These are phyloP conservation scores for Zaprionus inermis DNA, from an alignment of 1,140 invertebrate species.

Conservation along the genomic window DNA sequence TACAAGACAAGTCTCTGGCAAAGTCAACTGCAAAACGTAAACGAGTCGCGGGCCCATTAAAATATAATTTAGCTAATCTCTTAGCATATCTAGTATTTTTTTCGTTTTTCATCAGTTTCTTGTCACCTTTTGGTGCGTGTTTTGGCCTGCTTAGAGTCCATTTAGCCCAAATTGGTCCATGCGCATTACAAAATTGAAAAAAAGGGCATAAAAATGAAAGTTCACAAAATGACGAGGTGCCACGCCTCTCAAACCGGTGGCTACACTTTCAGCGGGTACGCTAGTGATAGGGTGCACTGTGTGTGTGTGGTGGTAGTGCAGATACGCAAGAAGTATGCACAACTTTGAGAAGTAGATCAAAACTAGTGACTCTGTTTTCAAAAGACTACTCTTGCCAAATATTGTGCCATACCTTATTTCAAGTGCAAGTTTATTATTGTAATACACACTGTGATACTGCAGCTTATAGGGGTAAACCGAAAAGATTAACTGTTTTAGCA, in stretches of 20 bases:
- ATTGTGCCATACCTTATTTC: too few species aligned
- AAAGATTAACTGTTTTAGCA: too few species aligned
- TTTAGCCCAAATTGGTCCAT: constrained; percentile 19
- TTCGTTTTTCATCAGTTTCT: constrained; percentile 19
- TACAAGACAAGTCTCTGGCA: constrained; percentile 30
- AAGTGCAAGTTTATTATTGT: too few species aligned
- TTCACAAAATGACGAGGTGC: constrained; percentile 21
- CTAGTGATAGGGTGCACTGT: too few species aligned
- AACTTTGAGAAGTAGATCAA: too few species aligned
- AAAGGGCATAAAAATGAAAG: constrained; percentile 34
- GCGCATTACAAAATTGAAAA: constrained; percentile 1
- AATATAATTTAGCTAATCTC: constrained; percentile 57
- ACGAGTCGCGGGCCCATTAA: constrained; percentile 46
- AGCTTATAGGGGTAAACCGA: too few species aligned
- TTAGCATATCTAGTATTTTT: constrained; percentile 42
- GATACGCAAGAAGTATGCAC: too few species aligned
- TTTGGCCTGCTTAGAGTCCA: constrained; percentile 17
- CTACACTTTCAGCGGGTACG: too few species aligned
- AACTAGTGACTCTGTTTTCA: too few species aligned
- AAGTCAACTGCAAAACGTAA: constrained; percentile 13
- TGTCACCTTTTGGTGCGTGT: constrained; percentile 20
- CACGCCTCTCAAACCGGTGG: constrained; percentile 16
- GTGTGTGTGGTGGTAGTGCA: too few species aligned
- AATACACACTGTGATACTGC: too few species aligned
- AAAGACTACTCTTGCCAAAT: too few species aligned